These are phyloP conservation scores for Rissa tridactyla DNA, from an alignment of 2,113 vertebrate genomes.

Conservation along the genomic window DNA sequence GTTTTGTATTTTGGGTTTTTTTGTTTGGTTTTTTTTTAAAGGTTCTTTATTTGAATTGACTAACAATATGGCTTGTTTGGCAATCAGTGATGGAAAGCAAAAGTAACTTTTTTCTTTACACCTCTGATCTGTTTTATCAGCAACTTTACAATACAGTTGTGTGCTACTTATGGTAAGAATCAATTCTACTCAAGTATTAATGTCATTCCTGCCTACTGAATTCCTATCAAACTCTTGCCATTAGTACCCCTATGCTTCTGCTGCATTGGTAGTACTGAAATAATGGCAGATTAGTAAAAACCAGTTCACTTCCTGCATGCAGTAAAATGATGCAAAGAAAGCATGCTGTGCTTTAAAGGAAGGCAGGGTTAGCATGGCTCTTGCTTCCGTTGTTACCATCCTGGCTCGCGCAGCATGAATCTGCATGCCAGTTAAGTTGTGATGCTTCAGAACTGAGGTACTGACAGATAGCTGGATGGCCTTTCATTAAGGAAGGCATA, in stretches of 20 bases:
- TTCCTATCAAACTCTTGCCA: background rate
- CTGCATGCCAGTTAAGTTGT: background rate
- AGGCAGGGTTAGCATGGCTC: background rate
- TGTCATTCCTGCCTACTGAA: background rate
- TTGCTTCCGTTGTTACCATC: background rate
- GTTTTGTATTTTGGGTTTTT: background rate
- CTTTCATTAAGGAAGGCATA: background rate
- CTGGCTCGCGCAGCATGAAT: background rate
- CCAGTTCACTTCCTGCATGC: background rate
- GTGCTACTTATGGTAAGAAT: background rate
- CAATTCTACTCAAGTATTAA: background rate
- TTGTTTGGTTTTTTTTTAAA: background rate
- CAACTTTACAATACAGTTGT: background rate
- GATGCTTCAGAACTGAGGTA: background rate
- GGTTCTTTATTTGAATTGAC: background rate
- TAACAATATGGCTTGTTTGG: background rate
- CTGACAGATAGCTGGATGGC: background rate
- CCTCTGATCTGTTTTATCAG: constrained; percentile 20
- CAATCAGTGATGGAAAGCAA: background rate
- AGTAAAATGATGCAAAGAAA: background rate
- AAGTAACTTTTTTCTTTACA: background rate
- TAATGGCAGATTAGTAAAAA: background rate
- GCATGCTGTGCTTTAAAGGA: background rate
- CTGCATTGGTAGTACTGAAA: background rate
- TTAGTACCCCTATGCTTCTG: background rate